phyloP scores from a whole-genome alignment of 2,797 vertebrate species.

The Sebastolobus altivelis region DNA sequence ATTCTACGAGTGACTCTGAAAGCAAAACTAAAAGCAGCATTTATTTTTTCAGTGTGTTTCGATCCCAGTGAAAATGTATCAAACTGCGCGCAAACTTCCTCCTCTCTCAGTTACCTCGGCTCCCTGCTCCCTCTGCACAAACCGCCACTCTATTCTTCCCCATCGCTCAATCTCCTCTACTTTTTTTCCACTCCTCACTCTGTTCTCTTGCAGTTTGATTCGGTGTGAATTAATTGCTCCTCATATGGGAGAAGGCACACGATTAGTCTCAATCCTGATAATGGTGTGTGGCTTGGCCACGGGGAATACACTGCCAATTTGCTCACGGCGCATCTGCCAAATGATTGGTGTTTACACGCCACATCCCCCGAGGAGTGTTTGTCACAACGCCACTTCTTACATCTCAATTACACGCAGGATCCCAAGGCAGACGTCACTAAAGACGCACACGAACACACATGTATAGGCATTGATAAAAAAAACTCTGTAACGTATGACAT shows the following conservation, averaged over 20 bases:
- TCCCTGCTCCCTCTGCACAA: conserved; percentile 7
- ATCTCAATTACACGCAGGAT: conserved; percentile 84
- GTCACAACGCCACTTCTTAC: conserved; percentile 85
- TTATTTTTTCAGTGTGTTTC: conserved; percentile 34
- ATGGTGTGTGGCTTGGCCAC: conserved; percentile 85
- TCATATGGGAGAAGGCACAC: conserved; percentile 87
- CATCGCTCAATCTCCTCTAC: conserved; percentile 31
- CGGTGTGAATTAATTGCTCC: conserved; percentile 89
- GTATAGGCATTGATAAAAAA: conserved; percentile 16
- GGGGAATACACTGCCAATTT: conserved; percentile 88
- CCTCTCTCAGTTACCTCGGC: not conserved
- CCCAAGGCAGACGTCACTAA: conserved; percentile 53
- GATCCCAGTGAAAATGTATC: conserved; percentile 20
- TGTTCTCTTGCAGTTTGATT: conserved; percentile 82
- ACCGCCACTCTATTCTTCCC: conserved; percentile 3
- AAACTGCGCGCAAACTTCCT: conserved; percentile 19
- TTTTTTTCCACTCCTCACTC: conserved; percentile 48
- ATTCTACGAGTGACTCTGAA: conserved; percentile 13
- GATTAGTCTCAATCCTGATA: conserved; percentile 91
- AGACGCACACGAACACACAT: conserved; percentile 13
- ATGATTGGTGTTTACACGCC: conserved; percentile 90
- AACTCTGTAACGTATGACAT: not conserved
- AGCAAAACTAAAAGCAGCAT: conserved; percentile 21
- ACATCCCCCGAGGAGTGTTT: conserved; percentile 85
- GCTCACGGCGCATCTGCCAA: conserved; percentile 87